Conservation (phyloP, 2,797 vertebrate species). For the Smutsia gigantea region DNA sequence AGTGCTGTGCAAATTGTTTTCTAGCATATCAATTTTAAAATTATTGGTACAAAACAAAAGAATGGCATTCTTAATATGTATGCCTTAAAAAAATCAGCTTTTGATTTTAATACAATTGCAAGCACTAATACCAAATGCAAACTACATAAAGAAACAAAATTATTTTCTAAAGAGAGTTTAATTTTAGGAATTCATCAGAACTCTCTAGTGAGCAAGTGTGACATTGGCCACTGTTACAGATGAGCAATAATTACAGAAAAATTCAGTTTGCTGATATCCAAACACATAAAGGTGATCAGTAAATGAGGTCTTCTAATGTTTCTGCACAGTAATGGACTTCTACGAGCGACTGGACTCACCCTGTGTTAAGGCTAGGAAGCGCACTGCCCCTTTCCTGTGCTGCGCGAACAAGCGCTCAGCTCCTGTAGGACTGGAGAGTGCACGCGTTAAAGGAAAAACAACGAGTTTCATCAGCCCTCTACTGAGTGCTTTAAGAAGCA, state of each 20-base stretch:
- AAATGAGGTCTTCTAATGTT: slow-evolving; percentile 87
- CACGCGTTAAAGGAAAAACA: slow-evolving; percentile 78
- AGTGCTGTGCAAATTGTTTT: slow-evolving; percentile 95
- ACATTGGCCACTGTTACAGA: slow-evolving; percentile 88
- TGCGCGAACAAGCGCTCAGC: slow-evolving; percentile 85
- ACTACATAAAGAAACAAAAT: slow-evolving; percentile 87
- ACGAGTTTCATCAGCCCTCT: slow-evolving; percentile 83
- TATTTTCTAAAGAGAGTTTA: slow-evolving; percentile 83
- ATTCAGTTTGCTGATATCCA: slow-evolving; percentile 87
- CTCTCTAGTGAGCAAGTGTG: slow-evolving; percentile 86
- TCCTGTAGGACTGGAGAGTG: slow-evolving; percentile 81
- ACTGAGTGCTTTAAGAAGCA: slow-evolving; percentile 88
- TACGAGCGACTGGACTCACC: slow-evolving; percentile 85
- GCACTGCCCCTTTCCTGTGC: slow-evolving; percentile 87
- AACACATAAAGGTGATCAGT: slow-evolving; percentile 87
- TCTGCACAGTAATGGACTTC: slow-evolving; percentile 87
- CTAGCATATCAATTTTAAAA: slow-evolving; percentile 88
- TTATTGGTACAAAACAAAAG: slow-evolving; percentile 87
- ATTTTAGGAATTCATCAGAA: slow-evolving; percentile 83
- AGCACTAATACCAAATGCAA: slow-evolving; percentile 91
- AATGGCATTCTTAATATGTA: slow-evolving; percentile 85
- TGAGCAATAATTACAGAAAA: slow-evolving; percentile 85
- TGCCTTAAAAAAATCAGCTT: slow-evolving; percentile 85
- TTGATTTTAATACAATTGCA: slow-evolving; percentile 88
- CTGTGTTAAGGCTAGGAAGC: slow-evolving; percentile 89